These are phyloP conservation scores for Leuctra nigra DNA, from an alignment of 2,888 invertebrate species.

Conservation along the genomic window DNA sequence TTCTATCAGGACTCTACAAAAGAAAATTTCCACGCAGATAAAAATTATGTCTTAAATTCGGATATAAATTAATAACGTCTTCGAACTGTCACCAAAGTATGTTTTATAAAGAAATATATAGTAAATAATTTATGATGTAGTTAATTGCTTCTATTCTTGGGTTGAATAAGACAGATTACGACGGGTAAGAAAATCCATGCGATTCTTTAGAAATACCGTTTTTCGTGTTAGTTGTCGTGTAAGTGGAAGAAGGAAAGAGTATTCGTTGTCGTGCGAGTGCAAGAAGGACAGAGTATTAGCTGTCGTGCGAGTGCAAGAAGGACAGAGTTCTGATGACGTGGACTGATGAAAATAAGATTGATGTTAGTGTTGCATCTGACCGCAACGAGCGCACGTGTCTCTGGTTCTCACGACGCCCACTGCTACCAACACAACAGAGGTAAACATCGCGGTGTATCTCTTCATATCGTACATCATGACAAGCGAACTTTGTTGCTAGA, in stretches of 20 bases:
- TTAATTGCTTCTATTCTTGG: conserved; percentile 4
- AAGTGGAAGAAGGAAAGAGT: too few relatives aligned
- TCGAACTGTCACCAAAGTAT: not conserved
- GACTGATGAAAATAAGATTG: conserved; percentile 4
- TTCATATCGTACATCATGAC: too few relatives aligned
- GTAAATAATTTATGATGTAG: not conserved
- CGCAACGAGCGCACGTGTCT: not conserved
- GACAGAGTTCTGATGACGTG: not conserved
- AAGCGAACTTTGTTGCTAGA: too few relatives aligned
- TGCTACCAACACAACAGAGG: not conserved
- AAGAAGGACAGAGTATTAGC: not conserved
- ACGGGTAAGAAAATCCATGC: not conserved
- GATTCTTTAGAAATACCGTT: conserved; percentile 1
- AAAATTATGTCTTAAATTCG: too few relatives aligned
- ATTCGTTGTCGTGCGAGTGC: too few relatives aligned
- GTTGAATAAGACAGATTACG: conserved; percentile 4
- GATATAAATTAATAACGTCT: not conserved
- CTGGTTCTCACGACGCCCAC: conserved; percentile 4
- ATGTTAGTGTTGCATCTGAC: not conserved
- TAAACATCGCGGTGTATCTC: too few relatives aligned
- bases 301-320: not conserved
- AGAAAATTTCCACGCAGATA: too few relatives aligned
- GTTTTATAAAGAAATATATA: conserved; percentile 2
- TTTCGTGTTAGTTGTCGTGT: too few relatives aligned
- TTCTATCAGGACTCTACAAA: too few relatives aligned